A percentile compares a stretch with the other conserved stretches of the same genome.
These are phyloP conservation scores for Scolopax bukidnonensis DNA, from an alignment of 2,797 vertebrate genomes.

Conservation along the genomic window DNA sequence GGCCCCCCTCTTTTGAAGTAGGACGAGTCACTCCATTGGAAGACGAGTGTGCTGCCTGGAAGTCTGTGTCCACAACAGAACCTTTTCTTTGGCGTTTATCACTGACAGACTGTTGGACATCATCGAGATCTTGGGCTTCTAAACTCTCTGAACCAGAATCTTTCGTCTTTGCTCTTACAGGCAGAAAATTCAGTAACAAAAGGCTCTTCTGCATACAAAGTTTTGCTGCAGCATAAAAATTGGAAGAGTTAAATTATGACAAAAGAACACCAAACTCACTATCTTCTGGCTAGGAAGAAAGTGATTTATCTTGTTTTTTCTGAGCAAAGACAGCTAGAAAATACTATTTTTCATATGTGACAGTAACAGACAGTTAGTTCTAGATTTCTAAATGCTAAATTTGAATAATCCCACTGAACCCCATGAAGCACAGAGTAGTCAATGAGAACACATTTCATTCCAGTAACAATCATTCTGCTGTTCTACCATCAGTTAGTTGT, in stretches of 20 bases:
- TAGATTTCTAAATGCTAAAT: not conserved
- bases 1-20: constrained; percentile 10
- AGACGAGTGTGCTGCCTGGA: constrained; percentile 77
- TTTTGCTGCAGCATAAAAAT: constrained; percentile 81
- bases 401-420: not conserved
- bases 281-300: not conserved
- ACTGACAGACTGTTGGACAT: not conserved
- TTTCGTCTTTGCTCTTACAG: constrained; percentile 68
- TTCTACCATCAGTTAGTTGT: not conserved
- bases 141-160: constrained; percentile 28
- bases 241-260: not conserved
- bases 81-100: constrained; percentile 73
- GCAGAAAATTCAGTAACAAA: constrained; percentile 88
- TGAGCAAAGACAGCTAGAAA: not conserved
- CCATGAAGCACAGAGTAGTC: not conserved
- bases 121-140: constrained; percentile 17
- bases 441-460: not conserved
- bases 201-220: constrained; percentile 93
- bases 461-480: not conserved
- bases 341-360: not conserved
- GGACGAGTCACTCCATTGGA: constrained; percentile 34
- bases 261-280: not conserved
- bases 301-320: not conserved
- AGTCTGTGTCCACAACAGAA: constrained; percentile 86
- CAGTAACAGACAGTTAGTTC: not conserved